A percentile compares a stretch with the other conserved stretches of the same genome.
These are phyloP conservation scores for Notarius quadriscutis DNA, from an alignment of 2,113 vertebrate species.

Conservation along the genomic window DNA sequence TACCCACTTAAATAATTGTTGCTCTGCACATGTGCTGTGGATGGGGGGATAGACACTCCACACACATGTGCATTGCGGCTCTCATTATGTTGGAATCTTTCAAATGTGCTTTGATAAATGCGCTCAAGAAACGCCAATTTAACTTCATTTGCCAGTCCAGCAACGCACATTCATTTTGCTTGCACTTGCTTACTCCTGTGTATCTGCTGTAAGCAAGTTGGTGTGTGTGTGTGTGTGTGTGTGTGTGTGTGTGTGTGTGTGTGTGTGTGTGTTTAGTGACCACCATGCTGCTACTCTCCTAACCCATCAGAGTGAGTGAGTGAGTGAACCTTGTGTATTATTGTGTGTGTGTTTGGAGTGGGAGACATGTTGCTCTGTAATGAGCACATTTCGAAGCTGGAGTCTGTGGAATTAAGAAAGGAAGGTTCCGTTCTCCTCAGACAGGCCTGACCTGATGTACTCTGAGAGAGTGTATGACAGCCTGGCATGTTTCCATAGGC, in stretches of 20 bases:
- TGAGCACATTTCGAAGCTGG: conserved; percentile 32
- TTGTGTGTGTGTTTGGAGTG: conserved; percentile 23
- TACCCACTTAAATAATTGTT: no score
- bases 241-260: conserved; percentile 2
- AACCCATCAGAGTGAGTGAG: not conserved
- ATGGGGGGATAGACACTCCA: not conserved
- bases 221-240: conserved; percentile 3
- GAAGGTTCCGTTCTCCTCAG: conserved; percentile 39
- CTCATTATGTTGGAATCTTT: conserved; percentile 40
- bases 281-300: not conserved
- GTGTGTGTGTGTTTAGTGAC: conserved; percentile 4
- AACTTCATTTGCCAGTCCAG: conserved; percentile 31
- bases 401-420: conserved; percentile 44
- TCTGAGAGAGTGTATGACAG: conserved; percentile 33
- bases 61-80: conserved; percentile 28
- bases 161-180: conserved; percentile 14
- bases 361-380: conserved; percentile 28
- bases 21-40: no score
- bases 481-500: conserved; percentile 22
- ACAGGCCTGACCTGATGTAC: conserved; percentile 39
- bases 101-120: conserved; percentile 33
- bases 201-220: not conserved
- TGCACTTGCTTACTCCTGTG: conserved; percentile 1
- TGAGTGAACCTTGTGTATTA: not conserved
- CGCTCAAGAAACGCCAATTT: conserved; percentile 28